Conservation (phyloP, 2,797 vertebrate genomes). For the Momotus momota region DNA sequence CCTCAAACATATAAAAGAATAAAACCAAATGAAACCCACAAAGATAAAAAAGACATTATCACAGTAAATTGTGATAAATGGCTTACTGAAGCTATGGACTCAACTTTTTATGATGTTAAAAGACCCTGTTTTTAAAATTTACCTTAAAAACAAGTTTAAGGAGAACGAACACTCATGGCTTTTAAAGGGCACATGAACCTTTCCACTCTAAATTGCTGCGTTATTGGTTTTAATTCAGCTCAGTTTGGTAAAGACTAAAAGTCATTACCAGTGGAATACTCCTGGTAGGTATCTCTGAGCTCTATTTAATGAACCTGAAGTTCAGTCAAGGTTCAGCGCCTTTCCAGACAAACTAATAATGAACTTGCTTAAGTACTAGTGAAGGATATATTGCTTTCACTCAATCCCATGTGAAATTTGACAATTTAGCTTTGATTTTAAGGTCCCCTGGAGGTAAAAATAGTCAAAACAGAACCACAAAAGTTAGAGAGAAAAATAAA, state of each 20-base stretch:
- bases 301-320: background rate
- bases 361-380: background rate
- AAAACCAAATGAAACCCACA: background rate
- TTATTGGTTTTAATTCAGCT: background rate
- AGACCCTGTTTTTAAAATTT: background rate
- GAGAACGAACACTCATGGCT: background rate
- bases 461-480: background rate
- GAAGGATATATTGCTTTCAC: background rate
- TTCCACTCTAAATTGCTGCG: background rate
- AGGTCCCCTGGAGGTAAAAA: background rate
- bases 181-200: background rate
- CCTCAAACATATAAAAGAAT: no score
- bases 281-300: background rate
- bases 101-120: background rate
- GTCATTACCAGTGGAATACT: background rate
- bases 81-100: background rate
- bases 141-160: background rate
- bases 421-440: background rate
- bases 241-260: background rate
- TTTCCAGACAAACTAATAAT: background rate
- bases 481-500: background rate
- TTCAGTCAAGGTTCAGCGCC: background rate
- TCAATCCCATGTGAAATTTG: background rate
- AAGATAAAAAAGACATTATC: background rate
- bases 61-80: background rate